Base-by-base conservation (phyloP, 2,888 invertebrate species). In the Acrobasis repandana region DNA sequence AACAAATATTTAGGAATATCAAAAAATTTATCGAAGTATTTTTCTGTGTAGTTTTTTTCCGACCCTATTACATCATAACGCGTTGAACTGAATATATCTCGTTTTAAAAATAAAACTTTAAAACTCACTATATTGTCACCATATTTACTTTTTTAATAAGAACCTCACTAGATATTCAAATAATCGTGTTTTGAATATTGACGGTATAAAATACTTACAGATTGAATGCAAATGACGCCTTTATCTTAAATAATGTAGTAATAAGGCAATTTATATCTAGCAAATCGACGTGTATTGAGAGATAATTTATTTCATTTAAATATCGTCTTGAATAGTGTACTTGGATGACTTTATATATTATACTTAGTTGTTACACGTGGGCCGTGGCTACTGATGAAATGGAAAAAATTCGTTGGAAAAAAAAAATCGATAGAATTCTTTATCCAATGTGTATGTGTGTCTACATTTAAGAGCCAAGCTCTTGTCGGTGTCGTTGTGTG, bases 151-250 rank as follows among this genome's bases (percentile, higher is more conserved):
- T 38, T 14, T 38, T 14, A n/a, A n/a, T 2, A 43, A 43, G n/a
- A 11, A 43, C 11, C 43, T 11, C 14, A n/a, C 14, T 14, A 43
- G 14, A 10, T 54, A 54, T 54, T 38, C 14, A 54, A 54, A 54
- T 54, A 16, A 11, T 54, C 54, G 18, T 54, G 54, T 18, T 54
- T 54, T 20, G 54, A 54, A 54, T 54, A 38, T 43, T 54, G 54
- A 38, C 38, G 38, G 14, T 14, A 38, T 38, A 54, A 52, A 38
- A 18, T 38, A 38, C 38, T 36, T 36, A 34, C 36, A 18, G 54
- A 54, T 58, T 48, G 58, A 58, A 49, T 58, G 48, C 36, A 50
- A 58, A 58, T 57, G 36, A 18, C 9, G 36, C 20, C 34, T 49
- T 49, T 49, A 58, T 33, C 34, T 34, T 49, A 49, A 48, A 57